phyloP scores from a whole-genome alignment of 2,888 invertebrate genomes.

The Bellardia bayeri region DNA sequence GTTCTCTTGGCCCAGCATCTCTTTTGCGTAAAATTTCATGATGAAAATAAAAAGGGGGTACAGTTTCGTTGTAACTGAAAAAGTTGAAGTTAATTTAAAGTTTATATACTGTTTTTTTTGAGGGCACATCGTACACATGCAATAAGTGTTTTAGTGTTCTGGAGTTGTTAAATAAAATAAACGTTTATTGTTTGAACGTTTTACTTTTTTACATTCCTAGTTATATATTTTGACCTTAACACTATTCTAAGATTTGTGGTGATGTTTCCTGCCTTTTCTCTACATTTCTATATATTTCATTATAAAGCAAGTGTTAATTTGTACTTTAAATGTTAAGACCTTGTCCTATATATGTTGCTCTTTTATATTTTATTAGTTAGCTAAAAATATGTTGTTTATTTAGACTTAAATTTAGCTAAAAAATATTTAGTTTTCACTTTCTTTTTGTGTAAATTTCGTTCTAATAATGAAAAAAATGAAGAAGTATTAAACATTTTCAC shows the following conservation, averaged over 20 bases:
- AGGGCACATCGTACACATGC: background rate
- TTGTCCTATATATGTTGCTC: conserved; percentile 63
- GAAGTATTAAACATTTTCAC: background rate
- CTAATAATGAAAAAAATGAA: background rate
- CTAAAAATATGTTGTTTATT: conserved; percentile 12
- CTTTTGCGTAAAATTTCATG: conserved; percentile 70
- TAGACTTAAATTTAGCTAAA: background rate
- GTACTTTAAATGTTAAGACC: conserved; percentile 61
- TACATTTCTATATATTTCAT: conserved; percentile 2
- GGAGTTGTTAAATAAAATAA: background rate
- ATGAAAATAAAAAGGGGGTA: conserved; percentile 78
- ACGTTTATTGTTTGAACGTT: background rate
- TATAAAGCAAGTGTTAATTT: conserved; percentile 68
- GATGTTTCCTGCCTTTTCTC: background rate
- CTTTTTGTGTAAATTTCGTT: background rate
- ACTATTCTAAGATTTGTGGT: background rate
- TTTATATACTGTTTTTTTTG: conserved; percentile 13
- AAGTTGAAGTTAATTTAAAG: conserved; percentile 67
- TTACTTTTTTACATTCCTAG: background rate
- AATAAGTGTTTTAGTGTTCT: conserved; percentile 11
- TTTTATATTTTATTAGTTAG: background rate
- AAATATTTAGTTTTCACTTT: conserved; percentile 25
- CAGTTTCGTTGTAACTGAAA: conserved; percentile 81
- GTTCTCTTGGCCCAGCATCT: conserved; percentile 69
- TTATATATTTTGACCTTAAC: conserved; percentile 42